Evolutionary conservation across 2,113 vertebrate species (phyloP).

Genomic region (Macrotus californicus): DNA sequence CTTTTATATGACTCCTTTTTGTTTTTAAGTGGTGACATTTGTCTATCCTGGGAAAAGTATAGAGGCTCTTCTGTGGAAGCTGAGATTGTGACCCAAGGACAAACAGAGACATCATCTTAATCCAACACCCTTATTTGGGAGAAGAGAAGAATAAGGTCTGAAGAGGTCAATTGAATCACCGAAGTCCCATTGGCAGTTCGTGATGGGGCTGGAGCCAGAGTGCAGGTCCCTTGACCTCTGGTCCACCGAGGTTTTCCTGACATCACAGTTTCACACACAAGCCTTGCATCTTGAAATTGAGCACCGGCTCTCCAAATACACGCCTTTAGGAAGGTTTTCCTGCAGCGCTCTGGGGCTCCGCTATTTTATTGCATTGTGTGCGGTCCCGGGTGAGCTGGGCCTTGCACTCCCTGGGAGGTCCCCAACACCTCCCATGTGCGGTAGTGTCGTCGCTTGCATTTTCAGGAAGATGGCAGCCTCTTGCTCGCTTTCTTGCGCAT

Average conservation of each 20-base stretch:
- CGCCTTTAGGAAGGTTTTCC: neutral
- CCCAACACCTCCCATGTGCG: neutral
- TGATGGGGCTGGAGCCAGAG: neutral
- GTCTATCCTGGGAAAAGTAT: neutral
- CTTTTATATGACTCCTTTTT: neutral
- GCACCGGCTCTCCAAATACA: neutral
- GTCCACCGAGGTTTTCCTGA: neutral
- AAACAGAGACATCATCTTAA: neutral
- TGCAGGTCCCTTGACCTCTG: neutral
- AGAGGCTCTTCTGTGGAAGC: neutral
- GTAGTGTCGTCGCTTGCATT: neutral
- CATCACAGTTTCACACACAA: neutral
- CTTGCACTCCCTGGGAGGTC: neutral
- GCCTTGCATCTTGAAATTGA: neutral
- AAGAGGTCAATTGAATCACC: neutral
- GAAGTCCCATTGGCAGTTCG: neutral
- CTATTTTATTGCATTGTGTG: neutral
- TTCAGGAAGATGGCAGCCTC: neutral
- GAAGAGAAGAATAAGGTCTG: neutral
- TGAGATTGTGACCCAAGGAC: neutral
- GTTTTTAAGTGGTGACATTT: constrained; percentile 42
- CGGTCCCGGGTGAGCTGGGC: neutral
- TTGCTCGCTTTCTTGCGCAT: neutral
- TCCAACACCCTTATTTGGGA: neutral
- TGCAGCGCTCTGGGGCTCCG: rapidly evolving